phyloP scores from a whole-genome alignment of 2,113 vertebrate species.

The Xenopus borealis region DNA sequence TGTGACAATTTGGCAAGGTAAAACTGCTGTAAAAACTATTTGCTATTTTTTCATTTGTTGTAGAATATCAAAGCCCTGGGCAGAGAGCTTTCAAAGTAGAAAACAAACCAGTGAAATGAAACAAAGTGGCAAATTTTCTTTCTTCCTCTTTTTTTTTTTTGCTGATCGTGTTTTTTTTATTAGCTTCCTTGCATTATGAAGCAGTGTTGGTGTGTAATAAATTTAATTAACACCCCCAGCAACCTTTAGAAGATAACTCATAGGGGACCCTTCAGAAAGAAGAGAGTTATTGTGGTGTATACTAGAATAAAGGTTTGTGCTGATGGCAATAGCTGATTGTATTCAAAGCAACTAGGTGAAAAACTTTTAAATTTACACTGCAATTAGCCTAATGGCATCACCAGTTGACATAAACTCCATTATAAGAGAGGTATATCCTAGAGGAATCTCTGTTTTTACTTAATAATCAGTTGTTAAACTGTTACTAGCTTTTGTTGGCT shows the following conservation, averaged over 20 bases:
- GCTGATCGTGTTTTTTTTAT: conserved; percentile 38
- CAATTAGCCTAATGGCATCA: conserved; percentile 40
- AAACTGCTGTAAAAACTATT: conserved; percentile 14
- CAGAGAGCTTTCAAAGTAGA: conserved; percentile 23
- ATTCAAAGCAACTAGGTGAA: conserved; percentile 27
- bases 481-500: neutral
- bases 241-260: conserved; percentile 40
- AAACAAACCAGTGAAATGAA: conserved; percentile 27
- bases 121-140: conserved; percentile 34
- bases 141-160: neutral
- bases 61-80: conserved; percentile 24
- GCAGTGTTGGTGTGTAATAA: conserved; percentile 30
- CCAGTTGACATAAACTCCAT: conserved; percentile 13
- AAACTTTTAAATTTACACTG: conserved; percentile 12
- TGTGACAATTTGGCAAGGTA: neutral
- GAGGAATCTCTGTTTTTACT: conserved; percentile 20
- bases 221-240: conserved; percentile 47
- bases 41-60: conserved; percentile 16
- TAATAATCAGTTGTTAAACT: conserved; percentile 18
- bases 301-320: conserved; percentile 27
- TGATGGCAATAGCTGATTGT: conserved; percentile 40
- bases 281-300: conserved; percentile 38
- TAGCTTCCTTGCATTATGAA: conserved; percentile 33
- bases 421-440: conserved; percentile 17
- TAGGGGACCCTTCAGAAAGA: conserved; percentile 32